Evolutionary conservation across 2,113 vertebrate species (phyloP).

Genomic region (Ptyas mucosa): DNA sequence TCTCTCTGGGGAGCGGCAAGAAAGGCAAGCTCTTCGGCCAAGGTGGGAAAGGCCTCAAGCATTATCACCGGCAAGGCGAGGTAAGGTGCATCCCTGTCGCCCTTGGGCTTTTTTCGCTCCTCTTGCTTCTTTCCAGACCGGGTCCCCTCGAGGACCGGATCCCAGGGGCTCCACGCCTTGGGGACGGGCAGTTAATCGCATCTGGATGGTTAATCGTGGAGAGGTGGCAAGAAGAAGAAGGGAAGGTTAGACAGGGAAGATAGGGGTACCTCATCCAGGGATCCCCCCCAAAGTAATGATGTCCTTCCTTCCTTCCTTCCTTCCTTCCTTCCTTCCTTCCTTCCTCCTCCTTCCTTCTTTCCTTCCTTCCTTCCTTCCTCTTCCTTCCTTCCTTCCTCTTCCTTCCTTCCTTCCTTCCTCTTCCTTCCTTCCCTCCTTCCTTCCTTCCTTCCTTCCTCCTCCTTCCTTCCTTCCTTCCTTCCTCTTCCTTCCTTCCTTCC

Average conservation of each 20-base stretch:
- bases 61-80: constrained; percentile 59
- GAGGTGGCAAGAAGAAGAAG: background rate
- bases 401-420: background rate
- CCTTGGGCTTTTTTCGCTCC: background rate
- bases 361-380: background rate
- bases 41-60: constrained; percentile 72
- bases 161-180: background rate
- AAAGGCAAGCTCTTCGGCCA: constrained; percentile 83
- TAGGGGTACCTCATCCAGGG: background rate
- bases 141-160: fast-evolving
- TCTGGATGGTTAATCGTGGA: background rate
- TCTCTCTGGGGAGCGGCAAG: constrained; percentile 76
- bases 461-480: background rate
- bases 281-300: background rate
- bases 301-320: background rate
- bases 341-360: too few relatives aligned
- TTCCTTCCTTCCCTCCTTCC: too few relatives aligned
- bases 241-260: background rate
- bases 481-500: too few relatives aligned
- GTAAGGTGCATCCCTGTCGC: constrained; percentile 25
- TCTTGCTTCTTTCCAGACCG: background rate
- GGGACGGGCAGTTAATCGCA: background rate
- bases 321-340: background rate
- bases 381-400: background rate
- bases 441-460: background rate